These are phyloP conservation scores for Gymnosoma rotundatum DNA, from an alignment of 2,888 invertebrate species.

Conservation along the genomic window DNA sequence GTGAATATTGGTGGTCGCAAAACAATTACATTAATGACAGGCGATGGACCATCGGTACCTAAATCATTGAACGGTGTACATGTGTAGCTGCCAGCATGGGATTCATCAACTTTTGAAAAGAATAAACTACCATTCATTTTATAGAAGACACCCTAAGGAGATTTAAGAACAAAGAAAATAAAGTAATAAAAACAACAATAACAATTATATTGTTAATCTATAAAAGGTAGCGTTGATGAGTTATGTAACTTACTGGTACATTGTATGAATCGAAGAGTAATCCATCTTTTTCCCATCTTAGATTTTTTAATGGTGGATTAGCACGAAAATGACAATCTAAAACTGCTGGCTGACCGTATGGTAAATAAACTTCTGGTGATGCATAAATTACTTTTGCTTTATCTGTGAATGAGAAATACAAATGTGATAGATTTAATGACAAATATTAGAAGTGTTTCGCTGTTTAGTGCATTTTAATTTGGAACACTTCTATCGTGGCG, in stretches of 20 bases:
- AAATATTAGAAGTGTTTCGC: not conserved
- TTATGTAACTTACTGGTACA: conserved; percentile 84
- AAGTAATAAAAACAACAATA: conserved; percentile 8
- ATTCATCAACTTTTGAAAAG: conserved; percentile 92
- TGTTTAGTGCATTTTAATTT: too few species aligned
- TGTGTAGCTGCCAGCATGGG: conserved; percentile 93
- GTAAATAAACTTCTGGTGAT: conserved; percentile 91
- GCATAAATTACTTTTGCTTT: conserved; percentile 95
- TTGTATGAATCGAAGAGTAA: conserved; percentile 95
- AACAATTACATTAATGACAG: conserved; percentile 91
- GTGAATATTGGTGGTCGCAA: conserved; percentile 93
- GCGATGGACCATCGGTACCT: conserved; percentile 92
- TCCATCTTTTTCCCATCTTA: conserved; percentile 97
- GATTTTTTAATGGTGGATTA: conserved; percentile 93
- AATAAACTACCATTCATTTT: conserved; percentile 92
- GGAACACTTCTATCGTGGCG: too few species aligned
- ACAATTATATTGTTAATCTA: not conserved
- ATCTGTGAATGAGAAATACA: conserved; percentile 84
- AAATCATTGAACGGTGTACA: conserved; percentile 96
- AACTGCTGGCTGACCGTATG: conserved; percentile 90
- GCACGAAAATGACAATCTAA: conserved; percentile 96
- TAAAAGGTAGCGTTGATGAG: not conserved
- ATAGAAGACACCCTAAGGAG: conserved; percentile 87
- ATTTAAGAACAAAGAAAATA: not conserved
- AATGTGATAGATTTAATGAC: not conserved